Evolutionary conservation across 2,797 vertebrate species (phyloP).

Genomic region (Galagoides demidoff): DNA sequence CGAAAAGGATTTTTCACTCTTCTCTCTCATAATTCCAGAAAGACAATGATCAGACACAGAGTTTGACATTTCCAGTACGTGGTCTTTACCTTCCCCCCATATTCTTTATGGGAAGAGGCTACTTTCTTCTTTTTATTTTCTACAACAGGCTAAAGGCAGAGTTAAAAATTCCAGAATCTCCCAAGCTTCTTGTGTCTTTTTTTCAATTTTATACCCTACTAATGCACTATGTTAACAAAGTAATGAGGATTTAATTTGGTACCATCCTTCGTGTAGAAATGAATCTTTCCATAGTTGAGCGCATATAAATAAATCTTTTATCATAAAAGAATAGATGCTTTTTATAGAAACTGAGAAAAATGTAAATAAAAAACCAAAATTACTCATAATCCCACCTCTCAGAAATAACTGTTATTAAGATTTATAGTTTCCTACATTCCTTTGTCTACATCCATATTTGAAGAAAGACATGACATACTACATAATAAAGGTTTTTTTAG

Average conservation of each 20-base stretch:
- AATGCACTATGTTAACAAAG: slow-evolving; percentile 29
- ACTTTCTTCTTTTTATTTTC: neutral
- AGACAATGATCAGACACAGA: neutral
- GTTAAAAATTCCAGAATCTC: slow-evolving; percentile 19
- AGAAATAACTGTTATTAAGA: slow-evolving; percentile 75
- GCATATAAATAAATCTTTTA: slow-evolving; percentile 48
- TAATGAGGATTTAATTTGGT: slow-evolving; percentile 7
- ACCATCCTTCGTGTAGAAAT: slow-evolving; percentile 26
- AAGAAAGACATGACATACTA: slow-evolving; percentile 33
- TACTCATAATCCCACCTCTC: slow-evolving; percentile 37
- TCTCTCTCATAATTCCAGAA: neutral
- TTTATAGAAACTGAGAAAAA: slow-evolving; percentile 56
- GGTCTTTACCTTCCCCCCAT: neutral
- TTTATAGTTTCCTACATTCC: slow-evolving; percentile 67
- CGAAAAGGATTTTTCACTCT: neutral
- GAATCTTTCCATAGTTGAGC: slow-evolving; percentile 41
- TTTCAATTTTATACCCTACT: neutral
- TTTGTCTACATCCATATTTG: slow-evolving; percentile 57
- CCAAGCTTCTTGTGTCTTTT: neutral
- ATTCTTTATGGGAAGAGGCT: neutral
- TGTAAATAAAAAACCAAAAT: slow-evolving; percentile 61
- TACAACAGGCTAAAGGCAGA: neutral
- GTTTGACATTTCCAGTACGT: neutral
- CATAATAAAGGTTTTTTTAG: slow-evolving; percentile 44
- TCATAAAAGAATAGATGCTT: slow-evolving; percentile 24